These are phyloP conservation scores for Microtus pennsylvanicus DNA, from an alignment of 2,113 vertebrate species.

Conservation along the genomic window DNA sequence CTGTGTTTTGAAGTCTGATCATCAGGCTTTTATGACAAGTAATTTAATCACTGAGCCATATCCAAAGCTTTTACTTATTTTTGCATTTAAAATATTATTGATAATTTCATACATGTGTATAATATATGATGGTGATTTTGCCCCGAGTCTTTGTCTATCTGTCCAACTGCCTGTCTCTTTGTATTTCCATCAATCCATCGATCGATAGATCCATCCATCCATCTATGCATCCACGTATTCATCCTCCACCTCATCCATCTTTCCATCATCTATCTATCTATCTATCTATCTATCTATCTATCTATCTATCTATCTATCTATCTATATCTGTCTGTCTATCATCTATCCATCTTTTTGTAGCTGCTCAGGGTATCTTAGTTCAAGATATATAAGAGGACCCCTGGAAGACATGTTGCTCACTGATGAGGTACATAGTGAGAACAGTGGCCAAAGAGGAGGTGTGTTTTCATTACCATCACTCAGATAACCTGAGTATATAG, in stretches of 20 bases:
- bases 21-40: not conserved
- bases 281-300: no score
- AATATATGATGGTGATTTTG: not conserved
- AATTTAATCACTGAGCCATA: not conserved
- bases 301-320: no score
- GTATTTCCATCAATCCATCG: not conserved
- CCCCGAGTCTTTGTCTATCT: not conserved
- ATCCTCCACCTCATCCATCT: not conserved
- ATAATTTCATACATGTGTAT: not conserved
- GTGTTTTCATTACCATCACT: not conserved
- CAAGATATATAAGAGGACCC: fast-evolving
- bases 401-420: not conserved
- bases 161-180: not conserved
- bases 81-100: not conserved
- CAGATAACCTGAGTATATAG: not conserved
- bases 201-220: not conserved
- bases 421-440: not conserved
- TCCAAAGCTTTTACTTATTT: no score
- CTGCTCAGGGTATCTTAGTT: not conserved
- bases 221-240: no score
- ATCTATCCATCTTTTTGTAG: not conserved
- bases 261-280: no score
- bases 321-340: not conserved
- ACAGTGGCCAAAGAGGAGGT: not conserved
- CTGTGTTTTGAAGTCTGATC: not conserved